Evolutionary conservation across 2,113 vertebrate genomes (phyloP).

Genomic region (Platycercus adscitus): DNA sequence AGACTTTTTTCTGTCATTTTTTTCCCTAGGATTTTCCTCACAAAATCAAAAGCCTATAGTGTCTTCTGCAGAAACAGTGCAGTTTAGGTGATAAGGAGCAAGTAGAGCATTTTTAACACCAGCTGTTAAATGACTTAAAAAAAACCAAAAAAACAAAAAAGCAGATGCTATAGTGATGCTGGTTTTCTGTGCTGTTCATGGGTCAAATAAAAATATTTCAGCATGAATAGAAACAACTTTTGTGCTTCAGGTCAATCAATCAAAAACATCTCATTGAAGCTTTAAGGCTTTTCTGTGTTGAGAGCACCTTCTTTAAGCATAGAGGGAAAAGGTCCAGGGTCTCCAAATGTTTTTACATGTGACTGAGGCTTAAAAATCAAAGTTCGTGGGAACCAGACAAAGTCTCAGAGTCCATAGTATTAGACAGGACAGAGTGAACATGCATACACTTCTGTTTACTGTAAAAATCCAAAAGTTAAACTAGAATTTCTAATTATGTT

Average conservation of each 20-base stretch:
- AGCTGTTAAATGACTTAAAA: neutral
- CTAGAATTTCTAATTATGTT: neutral
- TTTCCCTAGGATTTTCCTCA: neutral
- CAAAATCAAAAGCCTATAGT: neutral
- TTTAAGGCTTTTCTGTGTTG: neutral
- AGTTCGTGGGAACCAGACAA: neutral
- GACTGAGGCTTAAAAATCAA: neutral
- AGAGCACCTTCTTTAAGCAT: neutral
- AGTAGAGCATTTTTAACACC: neutral
- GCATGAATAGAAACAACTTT: neutral
- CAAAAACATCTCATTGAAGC: neutral
- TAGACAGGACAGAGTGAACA: neutral
- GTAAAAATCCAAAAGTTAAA: neutral
- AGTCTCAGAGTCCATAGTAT: neutral
- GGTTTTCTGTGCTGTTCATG: neutral
- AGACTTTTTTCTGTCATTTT: neutral
- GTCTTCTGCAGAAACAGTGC: neutral
- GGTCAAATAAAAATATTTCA: neutral
- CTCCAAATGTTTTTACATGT: neutral
- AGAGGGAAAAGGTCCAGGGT: neutral
- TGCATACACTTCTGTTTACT: neutral
- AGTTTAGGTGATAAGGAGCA: neutral
- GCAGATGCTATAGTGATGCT: neutral
- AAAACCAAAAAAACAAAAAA: neutral
- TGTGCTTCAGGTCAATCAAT: neutral